Conservation (phyloP, 2,888 invertebrate species). For the Drosophila sordidula region DNA sequence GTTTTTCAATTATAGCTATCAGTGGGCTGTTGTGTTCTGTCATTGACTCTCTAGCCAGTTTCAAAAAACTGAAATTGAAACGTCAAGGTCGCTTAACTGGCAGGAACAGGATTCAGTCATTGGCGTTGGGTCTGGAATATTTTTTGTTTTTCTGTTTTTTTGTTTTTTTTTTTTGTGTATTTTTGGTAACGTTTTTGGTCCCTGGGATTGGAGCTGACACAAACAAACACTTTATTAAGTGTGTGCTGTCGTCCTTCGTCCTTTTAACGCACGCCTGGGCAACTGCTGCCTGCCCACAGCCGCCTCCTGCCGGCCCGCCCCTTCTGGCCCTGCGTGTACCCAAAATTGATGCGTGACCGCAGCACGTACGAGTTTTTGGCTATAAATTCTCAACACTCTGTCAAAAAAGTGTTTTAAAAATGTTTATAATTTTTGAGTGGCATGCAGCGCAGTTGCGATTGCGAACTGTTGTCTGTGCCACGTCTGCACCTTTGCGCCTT, state of each 20-base stretch:
- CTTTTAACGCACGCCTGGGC: conserved; percentile 55
- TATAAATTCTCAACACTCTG: conserved; percentile 70
- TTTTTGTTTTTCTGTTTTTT: not conserved
- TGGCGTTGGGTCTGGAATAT: conserved; percentile 2
- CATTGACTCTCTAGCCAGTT: conserved; percentile 4
- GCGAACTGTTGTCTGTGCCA: conserved; percentile 49
- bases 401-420: conserved; percentile 74
- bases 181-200: not conserved
- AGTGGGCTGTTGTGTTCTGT: not conserved
- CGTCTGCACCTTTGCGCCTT: conserved; percentile 74
- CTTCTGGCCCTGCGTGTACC: not conserved
- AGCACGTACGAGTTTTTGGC: conserved; percentile 69
- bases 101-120: conserved; percentile 21
- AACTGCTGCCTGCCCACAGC: conserved; percentile 6
- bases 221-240: conserved; percentile 68
- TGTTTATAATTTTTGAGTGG: conserved; percentile 75
- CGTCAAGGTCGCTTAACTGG: conserved; percentile 27
- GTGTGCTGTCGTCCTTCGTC: conserved; percentile 33
- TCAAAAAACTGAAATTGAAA: conserved; percentile 22
- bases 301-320: not conserved
- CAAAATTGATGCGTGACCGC: conserved; percentile 75
- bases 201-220: conserved; percentile 43
- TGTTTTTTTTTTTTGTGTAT: conserved; percentile 1
- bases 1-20: not conserved
- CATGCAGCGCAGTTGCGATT: conserved; percentile 32